These are phyloP conservation scores for Acanthurus leucopareius DNA, from an alignment of 2,797 vertebrate species.

Conservation along the genomic window DNA sequence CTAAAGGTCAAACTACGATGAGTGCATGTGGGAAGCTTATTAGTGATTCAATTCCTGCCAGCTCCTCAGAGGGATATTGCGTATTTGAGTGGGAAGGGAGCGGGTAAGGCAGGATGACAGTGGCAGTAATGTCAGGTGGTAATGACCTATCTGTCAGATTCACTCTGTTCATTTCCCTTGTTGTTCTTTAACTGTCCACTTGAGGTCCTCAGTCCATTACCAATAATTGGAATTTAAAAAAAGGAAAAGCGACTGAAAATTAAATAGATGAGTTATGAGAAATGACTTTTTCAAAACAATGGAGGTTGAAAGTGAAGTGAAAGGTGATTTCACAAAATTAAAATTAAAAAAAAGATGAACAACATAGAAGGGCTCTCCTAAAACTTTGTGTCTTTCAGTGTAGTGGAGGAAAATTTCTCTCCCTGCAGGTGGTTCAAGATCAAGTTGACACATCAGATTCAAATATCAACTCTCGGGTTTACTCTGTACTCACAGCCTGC, in stretches of 20 bases:
- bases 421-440: conserved; percentile 7
- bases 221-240: neutral
- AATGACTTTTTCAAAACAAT: neutral
- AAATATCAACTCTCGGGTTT: conserved; percentile 27
- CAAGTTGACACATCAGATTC: conserved; percentile 12
- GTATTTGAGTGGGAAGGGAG: conserved; percentile 15
- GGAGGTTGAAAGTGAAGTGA: neutral
- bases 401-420: neutral
- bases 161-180: conserved; percentile 9
- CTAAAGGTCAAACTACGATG: conserved; percentile 52
- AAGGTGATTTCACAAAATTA: conserved; percentile 1
- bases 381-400: neutral
- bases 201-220: conserved; percentile 67
- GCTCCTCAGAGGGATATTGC: conserved; percentile 3
- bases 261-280: neutral
- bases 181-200: conserved; percentile 62
- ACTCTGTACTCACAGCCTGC: neutral
- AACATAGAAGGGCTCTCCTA: neutral
- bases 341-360: neutral
- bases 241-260: neutral
- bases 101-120: neutral
- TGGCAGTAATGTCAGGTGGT: neutral
- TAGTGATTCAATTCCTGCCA: conserved; percentile 14
- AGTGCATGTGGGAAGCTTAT: conserved; percentile 22
- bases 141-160: conserved; percentile 6